Base-by-base conservation (phyloP, 2,113 vertebrate species). In the Pteruthius melanotis region DNA sequence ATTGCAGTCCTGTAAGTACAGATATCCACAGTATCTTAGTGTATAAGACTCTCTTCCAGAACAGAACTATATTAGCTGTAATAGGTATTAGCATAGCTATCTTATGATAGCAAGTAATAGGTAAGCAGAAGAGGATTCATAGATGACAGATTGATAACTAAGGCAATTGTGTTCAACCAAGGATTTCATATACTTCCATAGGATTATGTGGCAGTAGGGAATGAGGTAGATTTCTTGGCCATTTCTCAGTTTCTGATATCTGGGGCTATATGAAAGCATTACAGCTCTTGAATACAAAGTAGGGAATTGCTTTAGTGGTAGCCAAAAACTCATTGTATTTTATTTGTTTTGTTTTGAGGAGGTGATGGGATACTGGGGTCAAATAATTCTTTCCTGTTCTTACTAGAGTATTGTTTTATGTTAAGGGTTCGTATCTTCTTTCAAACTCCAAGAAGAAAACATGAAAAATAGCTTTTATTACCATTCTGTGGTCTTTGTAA, bases 391-490 rank as follows among this genome's bases (percentile, higher is more conserved):
- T 69, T 69, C 35, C 37, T 31, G 19, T 93, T 89, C 75, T 69
- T 75, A 47, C 33, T 53, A 2, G 70, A 72, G 27, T 79, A 70
- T 72, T 87, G 21, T 24, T 89, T 78, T 77, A 66, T 71, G 44
- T 63, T 61, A 77, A 69, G 24, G 11, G 10, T 50, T 93, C 86
- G 77, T 85, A 65, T 19, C 66, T 77, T 81, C 44, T 85, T 95
- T 91, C 71, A 88, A 40, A 86, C 44, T 91, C 96, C 56, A 78
- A 53, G 40, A 78, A 91, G 45, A 71, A 74, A 69, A 59, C 81
- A 88, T 68, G 52, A 90, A 87, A 93, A 93, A 89, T 44, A 57
- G 45, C 40, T 82, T 95, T 83, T 88, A 82, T 79, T 94, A 75
- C 68, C 44, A 12, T 83, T 90, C 37, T 39, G 21, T 91, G 87